Conservation (phyloP, 2,113 vertebrate genomes). For the Tachycineta bicolor region DNA sequence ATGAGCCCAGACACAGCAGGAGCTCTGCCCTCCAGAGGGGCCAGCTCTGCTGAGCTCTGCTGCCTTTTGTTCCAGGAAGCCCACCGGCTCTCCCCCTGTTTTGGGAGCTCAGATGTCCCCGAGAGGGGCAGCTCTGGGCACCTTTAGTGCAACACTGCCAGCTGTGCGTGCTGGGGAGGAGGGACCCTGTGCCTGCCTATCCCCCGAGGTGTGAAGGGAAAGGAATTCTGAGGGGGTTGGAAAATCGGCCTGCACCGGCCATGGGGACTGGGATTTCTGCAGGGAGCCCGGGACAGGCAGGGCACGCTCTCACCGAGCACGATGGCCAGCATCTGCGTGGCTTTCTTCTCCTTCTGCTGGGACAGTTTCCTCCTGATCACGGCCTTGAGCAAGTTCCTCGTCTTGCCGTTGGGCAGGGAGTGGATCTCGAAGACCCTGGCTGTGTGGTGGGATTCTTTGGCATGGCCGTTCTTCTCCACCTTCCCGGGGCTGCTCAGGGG, state of each 20-base stretch:
- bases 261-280: not conserved
- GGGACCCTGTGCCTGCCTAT: not conserved
- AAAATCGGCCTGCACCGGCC: accelerated
- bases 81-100: not conserved
- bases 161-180: not conserved
- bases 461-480: slow-evolving; percentile 87
- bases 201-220: accelerated
- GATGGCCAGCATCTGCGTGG: slow-evolving; percentile 98
- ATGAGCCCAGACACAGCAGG: not conserved
- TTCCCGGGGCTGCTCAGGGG: slow-evolving; percentile 79
- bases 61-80: not conserved
- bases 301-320: slow-evolving; percentile 85
- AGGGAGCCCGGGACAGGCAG: not conserved
- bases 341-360: slow-evolving; percentile 98
- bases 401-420: slow-evolving; percentile 93
- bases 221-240: not conserved
- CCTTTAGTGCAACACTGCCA: not conserved
- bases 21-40: not conserved
- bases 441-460: slow-evolving; percentile 77
- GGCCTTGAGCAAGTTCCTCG: slow-evolving; percentile 88
- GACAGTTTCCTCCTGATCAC: slow-evolving; percentile 95
- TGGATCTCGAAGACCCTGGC: slow-evolving; percentile 91
- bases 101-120: not conserved
- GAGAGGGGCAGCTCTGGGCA: not conserved
- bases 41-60: not conserved